phyloP scores from a whole-genome alignment of 1,140 invertebrate species.

The Drosophila santomea region DNA sequence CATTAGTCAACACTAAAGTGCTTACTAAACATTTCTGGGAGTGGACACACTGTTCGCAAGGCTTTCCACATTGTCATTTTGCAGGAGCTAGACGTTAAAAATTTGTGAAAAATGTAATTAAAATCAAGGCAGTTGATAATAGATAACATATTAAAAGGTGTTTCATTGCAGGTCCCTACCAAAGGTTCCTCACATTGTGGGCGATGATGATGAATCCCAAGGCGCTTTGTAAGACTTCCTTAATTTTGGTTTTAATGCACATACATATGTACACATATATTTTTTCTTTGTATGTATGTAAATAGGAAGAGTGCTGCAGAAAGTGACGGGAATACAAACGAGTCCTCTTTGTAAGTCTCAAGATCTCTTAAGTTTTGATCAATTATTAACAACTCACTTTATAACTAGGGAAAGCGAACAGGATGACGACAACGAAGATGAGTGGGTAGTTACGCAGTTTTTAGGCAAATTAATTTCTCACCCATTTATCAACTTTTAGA shows the following conservation, averaged over 20 bases:
- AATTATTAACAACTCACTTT: not conserved
- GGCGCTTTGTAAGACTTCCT: not conserved
- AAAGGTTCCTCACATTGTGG: slow-evolving; percentile 1
- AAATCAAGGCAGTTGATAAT: not conserved
- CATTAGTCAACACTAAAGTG: not conserved
- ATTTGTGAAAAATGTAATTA: not conserved
- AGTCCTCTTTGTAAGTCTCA: not conserved
- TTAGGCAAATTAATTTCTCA: too few species aligned
- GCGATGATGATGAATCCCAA: slow-evolving; percentile 1
- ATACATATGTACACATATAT: not conserved
- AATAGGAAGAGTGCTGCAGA: not conserved
- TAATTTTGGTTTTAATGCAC: not conserved
- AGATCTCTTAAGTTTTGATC: not conserved
- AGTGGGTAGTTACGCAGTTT: not conserved
- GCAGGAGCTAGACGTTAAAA: too few species aligned
- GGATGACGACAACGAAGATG: not conserved
- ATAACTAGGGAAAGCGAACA: not conserved
- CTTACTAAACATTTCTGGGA: not conserved
- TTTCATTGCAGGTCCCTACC: not conserved
- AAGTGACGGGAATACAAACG: not conserved
- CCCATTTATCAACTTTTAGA: not conserved
- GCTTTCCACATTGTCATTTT: not conserved
- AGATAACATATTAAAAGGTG: not conserved
- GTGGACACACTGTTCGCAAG: not conserved
- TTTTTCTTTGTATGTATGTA: not conserved